Conservation (phyloP, 64 coral and sea anemone genomes). For the Astreopora myriophthalma region DNA sequence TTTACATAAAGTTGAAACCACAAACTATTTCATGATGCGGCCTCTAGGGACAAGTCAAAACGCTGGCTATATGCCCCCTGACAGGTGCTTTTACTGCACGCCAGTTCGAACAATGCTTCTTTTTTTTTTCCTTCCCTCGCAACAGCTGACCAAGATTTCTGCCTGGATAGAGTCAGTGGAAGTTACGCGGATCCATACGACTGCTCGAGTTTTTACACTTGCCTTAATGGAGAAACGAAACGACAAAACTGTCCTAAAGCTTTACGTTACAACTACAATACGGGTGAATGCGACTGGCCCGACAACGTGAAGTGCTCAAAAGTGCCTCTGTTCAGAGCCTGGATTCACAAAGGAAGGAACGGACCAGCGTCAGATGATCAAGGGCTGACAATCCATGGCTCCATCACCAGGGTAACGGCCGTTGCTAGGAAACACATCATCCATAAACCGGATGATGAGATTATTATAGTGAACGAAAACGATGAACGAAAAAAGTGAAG, state of each 20-base stretch:
- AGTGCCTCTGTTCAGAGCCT: neutral
- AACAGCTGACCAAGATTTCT: neutral
- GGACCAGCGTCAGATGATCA: neutral
- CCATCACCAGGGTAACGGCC: slow-evolving; percentile 1
- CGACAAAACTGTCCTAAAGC: slow-evolving; percentile 5
- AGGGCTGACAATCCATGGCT: neutral
- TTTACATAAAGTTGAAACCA: too few species aligned
- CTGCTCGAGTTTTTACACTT: slow-evolving; percentile 19
- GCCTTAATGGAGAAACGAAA: neutral
- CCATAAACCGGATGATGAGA: neutral
- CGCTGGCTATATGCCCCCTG: too few species aligned
- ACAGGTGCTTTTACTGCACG: too few species aligned
- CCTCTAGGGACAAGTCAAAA: too few species aligned
- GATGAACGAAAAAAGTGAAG: neutral
- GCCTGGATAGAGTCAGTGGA: neutral
- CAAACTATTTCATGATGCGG: too few species aligned
- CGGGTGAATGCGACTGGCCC: slow-evolving; percentile 38
- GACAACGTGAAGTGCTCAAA: slow-evolving; percentile 4
- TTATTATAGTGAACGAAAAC: neutral
- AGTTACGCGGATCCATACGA: slow-evolving; percentile 32
- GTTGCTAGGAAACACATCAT: slow-evolving; percentile 10
- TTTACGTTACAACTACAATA: slow-evolving; percentile 31
- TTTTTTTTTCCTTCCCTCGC: neutral
- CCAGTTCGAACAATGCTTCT: too few species aligned
- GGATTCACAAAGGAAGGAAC: neutral